phyloP scores from a whole-genome alignment of 2,797 vertebrate species.

The Echiichthys vipera region DNA sequence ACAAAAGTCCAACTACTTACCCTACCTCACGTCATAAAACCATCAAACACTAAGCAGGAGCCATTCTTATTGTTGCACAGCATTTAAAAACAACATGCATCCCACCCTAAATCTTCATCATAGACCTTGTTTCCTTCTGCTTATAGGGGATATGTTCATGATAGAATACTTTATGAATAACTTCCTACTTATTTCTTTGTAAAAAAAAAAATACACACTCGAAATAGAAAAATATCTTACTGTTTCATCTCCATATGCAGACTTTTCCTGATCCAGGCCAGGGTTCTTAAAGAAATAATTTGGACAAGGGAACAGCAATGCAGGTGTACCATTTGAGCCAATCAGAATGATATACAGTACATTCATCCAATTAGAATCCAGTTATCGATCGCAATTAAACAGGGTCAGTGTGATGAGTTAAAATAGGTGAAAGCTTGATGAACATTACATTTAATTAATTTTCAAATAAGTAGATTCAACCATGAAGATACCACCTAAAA shows the following conservation, averaged over 20 bases:
- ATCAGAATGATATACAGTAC: conserved; percentile 29
- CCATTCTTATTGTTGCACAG: background rate
- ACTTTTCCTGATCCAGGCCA: conserved; percentile 81
- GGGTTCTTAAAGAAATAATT: conserved; percentile 84
- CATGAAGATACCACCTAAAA: too few relatives aligned
- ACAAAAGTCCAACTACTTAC: conserved; percentile 13
- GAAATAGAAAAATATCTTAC: conserved; percentile 82
- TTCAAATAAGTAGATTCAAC: too few relatives aligned
- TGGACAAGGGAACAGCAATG: conserved; percentile 75
- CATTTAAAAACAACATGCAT: conserved; percentile 29
- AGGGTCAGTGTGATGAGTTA: background rate
- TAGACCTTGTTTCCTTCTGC: background rate
- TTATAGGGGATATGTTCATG: background rate
- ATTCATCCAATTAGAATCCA: conserved; percentile 31
- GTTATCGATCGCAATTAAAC: conserved; percentile 4
- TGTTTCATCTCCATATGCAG: conserved; percentile 83
- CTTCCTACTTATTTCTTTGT: background rate
- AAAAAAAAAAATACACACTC: conserved; percentile 33
- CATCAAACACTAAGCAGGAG: conserved; percentile 8
- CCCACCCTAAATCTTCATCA: background rate
- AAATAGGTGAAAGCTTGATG: conserved; percentile 13
- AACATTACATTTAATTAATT: background rate
- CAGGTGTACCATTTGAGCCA: conserved; percentile 69
- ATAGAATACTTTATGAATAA: background rate
- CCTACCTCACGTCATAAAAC: background rate